Percentiles rank a stretch among this genome's conserved stretches.
Conservation (phyloP, 1,140 invertebrate genomes). For the Macrosteles quadrilineatus region DNA sequence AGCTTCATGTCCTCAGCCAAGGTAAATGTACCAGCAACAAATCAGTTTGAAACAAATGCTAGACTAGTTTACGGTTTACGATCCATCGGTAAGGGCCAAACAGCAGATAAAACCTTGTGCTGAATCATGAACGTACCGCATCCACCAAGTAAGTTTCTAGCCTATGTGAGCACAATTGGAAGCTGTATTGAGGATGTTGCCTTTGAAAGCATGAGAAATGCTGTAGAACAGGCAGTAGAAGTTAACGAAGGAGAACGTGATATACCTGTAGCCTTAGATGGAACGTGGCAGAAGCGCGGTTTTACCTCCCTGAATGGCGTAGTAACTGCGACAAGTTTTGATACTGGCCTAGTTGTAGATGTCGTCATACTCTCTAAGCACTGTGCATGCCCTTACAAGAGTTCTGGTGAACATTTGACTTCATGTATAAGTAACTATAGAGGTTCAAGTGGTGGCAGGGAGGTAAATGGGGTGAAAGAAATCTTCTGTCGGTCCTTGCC, state of each 20-base stretch:
- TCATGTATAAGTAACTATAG: too few species aligned
- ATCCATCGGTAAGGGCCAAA: conserved; percentile 36
- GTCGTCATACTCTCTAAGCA: too few species aligned
- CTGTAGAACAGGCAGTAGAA: not conserved
- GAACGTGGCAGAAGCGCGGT: not conserved
- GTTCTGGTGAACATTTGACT: too few species aligned
- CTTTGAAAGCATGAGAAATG: not conserved
- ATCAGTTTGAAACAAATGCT: conserved; percentile 39
- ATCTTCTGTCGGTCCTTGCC: too few species aligned
- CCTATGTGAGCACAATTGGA: not conserved
- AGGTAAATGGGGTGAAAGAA: too few species aligned
- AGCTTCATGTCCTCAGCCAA: too few species aligned
- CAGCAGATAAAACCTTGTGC: conserved; percentile 29
- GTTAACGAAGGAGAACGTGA: not conserved
- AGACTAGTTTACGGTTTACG: conserved; percentile 38
- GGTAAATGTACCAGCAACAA: too few species aligned
- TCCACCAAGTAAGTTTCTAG: not conserved
- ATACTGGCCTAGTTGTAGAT: too few species aligned
- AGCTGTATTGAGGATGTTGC: not conserved
- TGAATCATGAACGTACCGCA: conserved; percentile 31
- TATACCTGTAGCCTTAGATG: not conserved
- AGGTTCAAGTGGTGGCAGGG: too few species aligned
- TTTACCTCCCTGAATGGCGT: conserved; percentile 18
- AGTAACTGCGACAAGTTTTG: too few species aligned
- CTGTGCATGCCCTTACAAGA: too few species aligned